phyloP scores from a whole-genome alignment of 2,888 invertebrate genomes.

The Camponotus fellah region DNA sequence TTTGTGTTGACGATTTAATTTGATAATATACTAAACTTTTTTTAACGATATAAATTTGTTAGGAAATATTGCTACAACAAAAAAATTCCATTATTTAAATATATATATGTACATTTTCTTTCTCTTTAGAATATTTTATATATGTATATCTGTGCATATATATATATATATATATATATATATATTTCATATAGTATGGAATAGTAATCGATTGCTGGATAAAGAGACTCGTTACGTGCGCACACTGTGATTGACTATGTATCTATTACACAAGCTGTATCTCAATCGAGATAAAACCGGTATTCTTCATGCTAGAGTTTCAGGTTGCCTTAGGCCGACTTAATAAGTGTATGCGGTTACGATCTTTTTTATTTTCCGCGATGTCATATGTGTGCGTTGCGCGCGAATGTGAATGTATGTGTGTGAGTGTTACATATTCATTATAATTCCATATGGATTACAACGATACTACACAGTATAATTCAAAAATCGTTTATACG shows the following conservation, averaged over 20 bases:
- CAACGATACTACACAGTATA: neutral
- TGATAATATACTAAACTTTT: neutral
- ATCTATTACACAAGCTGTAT: neutral
- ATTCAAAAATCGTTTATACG: neutral
- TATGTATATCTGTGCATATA: neutral
- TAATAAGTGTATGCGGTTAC: neutral
- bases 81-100: neutral
- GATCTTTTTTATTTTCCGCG: neutral
- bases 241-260: neutral
- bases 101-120: neutral
- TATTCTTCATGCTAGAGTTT: neutral
- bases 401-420: neutral
- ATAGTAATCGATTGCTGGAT: neutral
- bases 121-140: constrained; percentile 1
- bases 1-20: neutral
- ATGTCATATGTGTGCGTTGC: neutral
- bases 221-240: neutral
- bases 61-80: neutral
- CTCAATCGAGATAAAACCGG: constrained; percentile 9
- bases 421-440: neutral
- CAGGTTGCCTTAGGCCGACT: neutral
- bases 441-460: neutral
- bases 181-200: neutral
- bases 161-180: neutral
- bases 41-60: neutral